Evolutionary conservation across 2,797 vertebrate species (phyloP).

Genomic region (Mormyrops attenuatus): DNA sequence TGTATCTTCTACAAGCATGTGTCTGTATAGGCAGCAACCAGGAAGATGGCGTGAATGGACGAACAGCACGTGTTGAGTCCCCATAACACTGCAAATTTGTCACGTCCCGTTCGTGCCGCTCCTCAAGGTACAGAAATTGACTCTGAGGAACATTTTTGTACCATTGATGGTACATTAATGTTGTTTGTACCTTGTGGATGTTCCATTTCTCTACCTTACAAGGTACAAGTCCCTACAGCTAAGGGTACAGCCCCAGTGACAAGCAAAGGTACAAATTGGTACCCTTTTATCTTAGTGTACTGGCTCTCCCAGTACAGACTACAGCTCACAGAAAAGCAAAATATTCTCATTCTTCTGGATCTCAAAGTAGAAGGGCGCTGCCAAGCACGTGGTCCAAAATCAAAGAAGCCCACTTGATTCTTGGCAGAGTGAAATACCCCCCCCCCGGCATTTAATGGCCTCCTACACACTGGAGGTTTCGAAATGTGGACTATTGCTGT

Average conservation of each 20-base stretch:
- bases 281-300: not conserved
- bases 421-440: conserved; percentile 6
- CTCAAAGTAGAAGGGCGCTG: not conserved
- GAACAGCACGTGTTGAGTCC: not conserved
- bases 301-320: not conserved
- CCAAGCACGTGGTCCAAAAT: not conserved
- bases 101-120: too few species aligned
- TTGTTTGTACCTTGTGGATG: not conserved
- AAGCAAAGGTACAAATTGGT: not conserved
- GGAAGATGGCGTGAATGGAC: not conserved
- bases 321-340: not conserved
- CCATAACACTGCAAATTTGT: not conserved
- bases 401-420: conserved; percentile 15
- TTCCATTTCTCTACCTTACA: not conserved
- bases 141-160: not conserved
- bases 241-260: not conserved
- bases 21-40: not conserved
- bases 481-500: not conserved
- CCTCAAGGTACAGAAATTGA: not conserved
- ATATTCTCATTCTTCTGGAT: not conserved
- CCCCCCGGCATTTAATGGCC: not conserved
- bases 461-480: not conserved
- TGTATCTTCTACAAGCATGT: not conserved
- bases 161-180: not conserved
- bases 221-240: not conserved